Evolutionary conservation across 2,113 vertebrate genomes (phyloP).

Genomic region (Lamprotornis superbus): DNA sequence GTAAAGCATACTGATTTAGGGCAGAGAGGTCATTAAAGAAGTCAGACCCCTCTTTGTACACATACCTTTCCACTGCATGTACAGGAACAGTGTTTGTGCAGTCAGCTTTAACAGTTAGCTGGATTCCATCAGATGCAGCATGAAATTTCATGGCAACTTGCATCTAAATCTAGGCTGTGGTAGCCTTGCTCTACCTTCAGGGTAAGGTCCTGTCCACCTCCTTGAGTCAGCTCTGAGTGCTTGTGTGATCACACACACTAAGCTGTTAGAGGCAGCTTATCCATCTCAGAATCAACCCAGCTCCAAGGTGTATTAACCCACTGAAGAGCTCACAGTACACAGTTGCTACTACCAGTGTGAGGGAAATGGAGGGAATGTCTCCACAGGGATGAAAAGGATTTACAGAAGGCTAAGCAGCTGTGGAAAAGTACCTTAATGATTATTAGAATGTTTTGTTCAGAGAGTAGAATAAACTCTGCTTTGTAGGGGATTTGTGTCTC

Average conservation of each 20-base stretch:
- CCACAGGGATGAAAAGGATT: background rate
- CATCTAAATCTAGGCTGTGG: background rate
- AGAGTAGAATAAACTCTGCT: background rate
- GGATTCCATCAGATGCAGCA: background rate
- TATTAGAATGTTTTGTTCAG: background rate
- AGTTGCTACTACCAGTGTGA: background rate
- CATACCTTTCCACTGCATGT: background rate
- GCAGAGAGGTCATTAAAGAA: background rate
- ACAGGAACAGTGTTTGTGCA: background rate
- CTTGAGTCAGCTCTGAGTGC: background rate
- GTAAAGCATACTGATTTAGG: background rate
- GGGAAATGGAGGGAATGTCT: background rate
- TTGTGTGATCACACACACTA: background rate
- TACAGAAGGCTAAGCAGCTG: background rate
- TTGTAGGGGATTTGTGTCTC: background rate
- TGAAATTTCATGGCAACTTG: background rate
- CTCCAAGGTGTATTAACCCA: background rate
- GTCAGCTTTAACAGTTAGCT: background rate
- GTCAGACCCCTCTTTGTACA: background rate
- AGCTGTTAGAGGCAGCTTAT: background rate
- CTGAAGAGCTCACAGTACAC: background rate
- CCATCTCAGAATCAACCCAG: background rate
- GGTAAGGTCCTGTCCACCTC: background rate
- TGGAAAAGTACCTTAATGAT: background rate
- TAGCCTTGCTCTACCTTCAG: background rate